Evolutionary conservation across 2,888 invertebrate genomes (phyloP), one percentile per base, ranked within the genome.

Genomic region (Drosophila anomelani): DNA sequence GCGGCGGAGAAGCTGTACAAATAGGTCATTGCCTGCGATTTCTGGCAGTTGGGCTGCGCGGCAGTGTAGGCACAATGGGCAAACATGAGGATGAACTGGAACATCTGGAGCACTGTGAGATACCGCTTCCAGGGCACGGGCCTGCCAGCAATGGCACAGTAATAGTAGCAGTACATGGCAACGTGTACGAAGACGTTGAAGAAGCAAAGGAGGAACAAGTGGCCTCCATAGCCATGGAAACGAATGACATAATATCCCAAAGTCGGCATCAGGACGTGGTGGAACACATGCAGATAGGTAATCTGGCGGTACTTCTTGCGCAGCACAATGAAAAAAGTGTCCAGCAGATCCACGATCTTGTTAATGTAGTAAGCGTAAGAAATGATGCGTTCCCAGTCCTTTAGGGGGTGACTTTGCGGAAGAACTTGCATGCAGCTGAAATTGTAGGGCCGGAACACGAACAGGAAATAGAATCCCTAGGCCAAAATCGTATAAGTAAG

Each of bases 251-350:
- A 3, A 23, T 73, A 81, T 0, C 39, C 44, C 0, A 9, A 15
- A 0, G 10, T 5, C 0, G 68, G 55, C 85, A 85, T 76, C 7
- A 39, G 15, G 1, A 70, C 51, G 13, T 80, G 80, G 36, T 85
- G 80, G 13, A 79, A 61, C 3, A 80, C 70, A 60, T 85, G 80
- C 13, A 81, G 51, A 2, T 17, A 26, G 7, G 85, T 69, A 15
- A 80, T 71, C 39, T 81, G 80, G 6, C 61, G 49, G 43, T 79
- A 75, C 34, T 81, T 87, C 68, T 87, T 81, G 23, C 88, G 69
- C 0, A 81, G 64, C 29, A 81, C 80, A 39, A 85, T 68, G 23
- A 85, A 80, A 0, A 80, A 17, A 0, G 85, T 81, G 34, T 85
- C 85, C 44, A 74, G 5, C n/a, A 80, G 51, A 53, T 85, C 85